These are phyloP conservation scores for Hyalella azteca DNA, from an alignment of 2,888 invertebrate genomes.

Conservation along the genomic window DNA sequence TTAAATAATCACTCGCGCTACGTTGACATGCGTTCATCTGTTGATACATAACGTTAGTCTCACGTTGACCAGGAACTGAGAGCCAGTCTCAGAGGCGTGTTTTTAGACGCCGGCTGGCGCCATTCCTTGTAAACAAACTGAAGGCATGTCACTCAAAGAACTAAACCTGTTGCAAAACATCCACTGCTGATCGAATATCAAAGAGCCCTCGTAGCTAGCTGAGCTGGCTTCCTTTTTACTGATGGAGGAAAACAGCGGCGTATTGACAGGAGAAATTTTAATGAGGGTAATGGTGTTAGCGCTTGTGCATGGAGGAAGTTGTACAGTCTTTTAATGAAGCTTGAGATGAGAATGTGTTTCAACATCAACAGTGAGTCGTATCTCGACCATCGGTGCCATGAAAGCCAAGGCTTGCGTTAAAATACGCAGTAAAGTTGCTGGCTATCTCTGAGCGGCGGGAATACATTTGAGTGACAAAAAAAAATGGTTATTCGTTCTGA, in stretches of 20 bases:
- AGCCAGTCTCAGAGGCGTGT: no score
- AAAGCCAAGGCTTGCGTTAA: no score
- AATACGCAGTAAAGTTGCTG: no score
- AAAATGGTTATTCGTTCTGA: slow-evolving; percentile 18
- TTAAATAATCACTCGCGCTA: no score
- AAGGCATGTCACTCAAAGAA: background rate
- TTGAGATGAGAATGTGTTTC: background rate
- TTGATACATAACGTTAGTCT: no score
- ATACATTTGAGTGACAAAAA: no score
- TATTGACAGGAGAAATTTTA: background rate
- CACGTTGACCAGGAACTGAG: no score
- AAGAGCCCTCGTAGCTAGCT: background rate
- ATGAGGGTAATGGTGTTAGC: background rate
- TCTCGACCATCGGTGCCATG: no score
- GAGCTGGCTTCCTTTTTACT: background rate
- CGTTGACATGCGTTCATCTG: no score
- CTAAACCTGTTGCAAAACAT: background rate
- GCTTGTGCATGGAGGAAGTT: background rate
- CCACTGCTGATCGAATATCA: slow-evolving; percentile 15
- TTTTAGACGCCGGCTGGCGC: background rate
- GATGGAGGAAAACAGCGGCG: background rate
- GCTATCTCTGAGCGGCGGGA: no score
- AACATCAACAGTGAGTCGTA: background rate
- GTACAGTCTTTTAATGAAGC: background rate
- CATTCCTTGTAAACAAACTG: background rate